Base-by-base conservation (phyloP, 2,113 vertebrate genomes). In the Phalacrocorax carbo region DNA sequence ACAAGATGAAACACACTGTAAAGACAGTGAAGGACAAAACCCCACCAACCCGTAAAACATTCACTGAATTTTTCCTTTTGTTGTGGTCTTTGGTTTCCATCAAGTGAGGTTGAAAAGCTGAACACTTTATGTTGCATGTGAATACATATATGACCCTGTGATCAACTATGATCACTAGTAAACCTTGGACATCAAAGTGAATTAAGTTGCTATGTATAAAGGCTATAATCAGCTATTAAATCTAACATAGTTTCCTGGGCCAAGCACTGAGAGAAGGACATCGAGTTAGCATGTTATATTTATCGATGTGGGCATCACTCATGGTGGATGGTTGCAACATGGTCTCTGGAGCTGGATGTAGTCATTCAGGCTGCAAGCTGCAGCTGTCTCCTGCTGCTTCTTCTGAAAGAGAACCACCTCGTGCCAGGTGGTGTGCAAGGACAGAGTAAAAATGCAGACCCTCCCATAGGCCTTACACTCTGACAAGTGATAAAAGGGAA, bases 1-100 rank as follows among this genome's bases (percentile, higher is more conserved):
- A 64, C 60, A 97, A 93, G 95, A 89, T 62, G 18, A 88, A 96
- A 76, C 13, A 89, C 87, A 81, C 52, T 58, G 42, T 88, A 87
- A 96, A 96, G 83, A 55, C 25, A 75, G 40, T 5, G 27, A 88
- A 55, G n/a, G 17, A 54, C 46, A 88, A 88, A 87, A 11, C 8
- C 21, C 21, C 14, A 60, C 4, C 52, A 86, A n/a, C 3, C 9
- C 9, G 32, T 17, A 30, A 86, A 88, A 14, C 8, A 36, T 48
- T 57, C 68, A 70, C 2, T 36, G 38, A 64, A 3, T 25, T 78
- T 71, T 82, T 30, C 4, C 18, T 92, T 82, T 72, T 82, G 6
- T 68, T 77, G 6, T 57, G 13, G 57, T 81, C 25, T 62, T 62
- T 30, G 19, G 15, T 38, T 76, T 86, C 23, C 27, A 49, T 64